Evolutionary conservation across 2,797 vertebrate species (phyloP).

Genomic region (Hyperoplus lanceolatus): DNA sequence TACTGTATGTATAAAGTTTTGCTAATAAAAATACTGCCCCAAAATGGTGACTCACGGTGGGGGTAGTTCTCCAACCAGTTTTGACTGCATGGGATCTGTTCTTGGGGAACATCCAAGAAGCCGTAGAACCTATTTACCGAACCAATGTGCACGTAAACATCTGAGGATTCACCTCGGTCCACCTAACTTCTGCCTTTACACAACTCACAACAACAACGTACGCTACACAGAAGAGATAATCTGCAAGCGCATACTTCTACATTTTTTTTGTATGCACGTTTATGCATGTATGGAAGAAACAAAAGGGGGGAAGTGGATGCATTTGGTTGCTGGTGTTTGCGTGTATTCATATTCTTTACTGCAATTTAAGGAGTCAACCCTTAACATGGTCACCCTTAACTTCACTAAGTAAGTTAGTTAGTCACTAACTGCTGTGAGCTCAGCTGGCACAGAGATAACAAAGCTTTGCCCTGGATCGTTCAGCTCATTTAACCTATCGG

Average conservation of each 20-base stretch:
- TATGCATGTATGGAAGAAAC: neutral
- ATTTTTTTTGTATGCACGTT: neutral
- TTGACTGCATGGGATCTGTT: slow-evolving; percentile 41
- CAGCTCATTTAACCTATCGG: slow-evolving; percentile 47
- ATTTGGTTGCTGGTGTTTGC: neutral
- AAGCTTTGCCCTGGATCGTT: slow-evolving; percentile 56
- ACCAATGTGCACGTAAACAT: slow-evolving; percentile 58
- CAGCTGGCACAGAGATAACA: slow-evolving; percentile 27
- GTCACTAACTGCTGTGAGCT: slow-evolving; percentile 37
- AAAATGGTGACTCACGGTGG: neutral
- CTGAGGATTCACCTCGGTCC: slow-evolving; percentile 26
- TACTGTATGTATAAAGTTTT: neutral
- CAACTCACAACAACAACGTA: slow-evolving; percentile 4
- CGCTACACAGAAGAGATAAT: slow-evolving; percentile 37
- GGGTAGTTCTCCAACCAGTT: slow-evolving; percentile 42
- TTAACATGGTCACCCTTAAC: slow-evolving; percentile 1
- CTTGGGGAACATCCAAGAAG: slow-evolving; percentile 24
- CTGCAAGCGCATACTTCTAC: neutral
- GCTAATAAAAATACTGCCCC: neutral
- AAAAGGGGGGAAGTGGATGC: neutral
- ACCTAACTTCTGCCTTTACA: slow-evolving; percentile 5
- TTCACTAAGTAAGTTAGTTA: no score
- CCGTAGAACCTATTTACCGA: slow-evolving; percentile 54
- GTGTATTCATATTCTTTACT: neutral
- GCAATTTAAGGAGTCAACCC: neutral